Conservation (phyloP, 2,113 vertebrate genomes). For the Chloebia gouldiae region DNA sequence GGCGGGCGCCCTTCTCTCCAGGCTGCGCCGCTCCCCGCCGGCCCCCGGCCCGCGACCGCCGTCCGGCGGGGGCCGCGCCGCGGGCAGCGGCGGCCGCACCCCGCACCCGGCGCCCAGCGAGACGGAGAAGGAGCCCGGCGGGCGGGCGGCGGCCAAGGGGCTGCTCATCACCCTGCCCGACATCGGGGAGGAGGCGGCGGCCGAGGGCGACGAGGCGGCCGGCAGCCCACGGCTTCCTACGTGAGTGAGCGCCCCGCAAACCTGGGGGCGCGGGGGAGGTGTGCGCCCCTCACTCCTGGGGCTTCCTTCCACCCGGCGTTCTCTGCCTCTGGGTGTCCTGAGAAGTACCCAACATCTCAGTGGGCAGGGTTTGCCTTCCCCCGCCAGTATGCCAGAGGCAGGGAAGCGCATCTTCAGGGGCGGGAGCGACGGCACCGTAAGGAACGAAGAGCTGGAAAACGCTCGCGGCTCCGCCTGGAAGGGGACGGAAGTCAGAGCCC, state of each 20-base stretch:
- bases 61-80: background rate
- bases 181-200: conserved; percentile 67
- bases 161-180: conserved; percentile 51
- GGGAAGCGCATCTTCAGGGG: background rate
- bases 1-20: conserved; percentile 53
- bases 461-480: background rate
- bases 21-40: conserved; percentile 53
- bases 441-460: background rate
- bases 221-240: background rate
- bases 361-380: background rate
- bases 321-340: background rate
- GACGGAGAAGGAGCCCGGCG: background rate
- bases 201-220: background rate
- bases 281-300: background rate
- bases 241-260: conserved; percentile 27
- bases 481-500: background rate
- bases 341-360: background rate
- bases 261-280: accelerated
- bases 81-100: background rate
- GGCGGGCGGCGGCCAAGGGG: background rate
- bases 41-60: background rate
- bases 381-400: accelerated
- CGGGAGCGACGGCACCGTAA: background rate
- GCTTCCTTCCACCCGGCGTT: background rate
- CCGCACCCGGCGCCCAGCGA: background rate